A percentile compares a stretch with the other conserved stretches of the same genome.
Evolutionary conservation across 2,797 vertebrate genomes (phyloP).

Genomic region (Falco berigora): DNA sequence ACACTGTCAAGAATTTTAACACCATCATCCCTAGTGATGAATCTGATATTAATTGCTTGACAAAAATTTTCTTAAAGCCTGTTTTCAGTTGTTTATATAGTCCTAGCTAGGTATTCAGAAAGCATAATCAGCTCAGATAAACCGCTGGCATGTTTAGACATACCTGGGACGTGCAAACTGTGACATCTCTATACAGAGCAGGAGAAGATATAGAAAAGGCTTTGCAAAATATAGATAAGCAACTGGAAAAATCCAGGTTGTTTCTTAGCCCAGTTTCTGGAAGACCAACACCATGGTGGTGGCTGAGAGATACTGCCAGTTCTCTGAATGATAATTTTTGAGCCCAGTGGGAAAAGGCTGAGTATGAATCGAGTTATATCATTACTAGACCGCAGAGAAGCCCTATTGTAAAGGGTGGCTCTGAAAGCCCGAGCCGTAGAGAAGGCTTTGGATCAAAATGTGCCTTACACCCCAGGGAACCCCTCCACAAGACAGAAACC

Average conservation of each 20-base stretch:
- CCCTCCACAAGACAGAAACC: background rate
- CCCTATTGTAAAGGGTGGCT: background rate
- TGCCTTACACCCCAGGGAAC: background rate
- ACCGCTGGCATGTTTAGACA: conserved; percentile 1
- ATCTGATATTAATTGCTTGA: conserved; percentile 20
- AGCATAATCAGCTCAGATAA: background rate
- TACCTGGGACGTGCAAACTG: background rate
- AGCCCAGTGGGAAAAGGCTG: background rate
- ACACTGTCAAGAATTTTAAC: conserved; percentile 39
- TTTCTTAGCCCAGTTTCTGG: background rate
- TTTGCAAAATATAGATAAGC: background rate
- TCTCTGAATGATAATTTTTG: background rate
- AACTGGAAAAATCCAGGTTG: background rate
- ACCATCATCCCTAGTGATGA: background rate
- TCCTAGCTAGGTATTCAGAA: background rate
- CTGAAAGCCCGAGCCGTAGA: background rate
- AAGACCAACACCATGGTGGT: background rate
- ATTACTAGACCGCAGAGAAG: background rate
- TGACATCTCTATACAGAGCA: background rate
- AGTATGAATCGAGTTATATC: background rate
- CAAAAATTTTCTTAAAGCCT: background rate
- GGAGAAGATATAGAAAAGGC: background rate
- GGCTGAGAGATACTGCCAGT: background rate
- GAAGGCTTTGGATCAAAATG: background rate
- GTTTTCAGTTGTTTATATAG: conserved; percentile 14